Percentiles rank a stretch among this genome's conserved stretches.
Evolutionary conservation across 2,797 vertebrate species (phyloP).

Genomic region (Urophycis tenuis): DNA sequence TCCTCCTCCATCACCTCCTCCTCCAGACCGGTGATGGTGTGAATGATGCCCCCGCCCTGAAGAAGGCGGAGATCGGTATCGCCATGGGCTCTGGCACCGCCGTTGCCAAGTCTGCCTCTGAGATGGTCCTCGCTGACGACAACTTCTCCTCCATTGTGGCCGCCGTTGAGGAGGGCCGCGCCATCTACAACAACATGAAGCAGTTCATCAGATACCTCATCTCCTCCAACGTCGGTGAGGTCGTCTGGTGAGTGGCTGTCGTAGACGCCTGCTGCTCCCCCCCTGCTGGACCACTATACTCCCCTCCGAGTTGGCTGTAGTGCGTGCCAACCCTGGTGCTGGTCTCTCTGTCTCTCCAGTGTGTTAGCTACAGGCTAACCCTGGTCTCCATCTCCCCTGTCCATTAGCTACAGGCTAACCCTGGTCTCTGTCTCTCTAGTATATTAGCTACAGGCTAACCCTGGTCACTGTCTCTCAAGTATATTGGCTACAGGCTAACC

Average conservation of each 20-base stretch:
- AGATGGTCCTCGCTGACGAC: constrained; percentile 95
- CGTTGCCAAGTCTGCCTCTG: constrained; percentile 92
- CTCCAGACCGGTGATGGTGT: constrained; percentile 88
- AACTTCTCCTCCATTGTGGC: constrained; percentile 94
- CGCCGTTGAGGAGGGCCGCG: constrained; percentile 92
- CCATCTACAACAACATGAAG: constrained; percentile 99
- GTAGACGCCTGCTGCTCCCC: neutral
- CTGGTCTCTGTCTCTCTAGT: neutral
- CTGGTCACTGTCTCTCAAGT: neutral
- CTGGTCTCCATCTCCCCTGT: neutral
- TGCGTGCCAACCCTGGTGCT: neutral
- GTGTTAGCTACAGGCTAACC: neutral
- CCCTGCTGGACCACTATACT: neutral
- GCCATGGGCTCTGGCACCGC: constrained; percentile 97
- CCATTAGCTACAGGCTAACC: neutral
- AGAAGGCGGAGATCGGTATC: constrained; percentile 95
- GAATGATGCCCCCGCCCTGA: constrained; percentile 92
- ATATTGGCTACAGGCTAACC: neutral
- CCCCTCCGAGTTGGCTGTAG: neutral
- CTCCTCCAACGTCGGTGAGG: constrained; percentile 94
- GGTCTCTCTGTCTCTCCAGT: neutral
- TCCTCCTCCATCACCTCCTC: neutral
- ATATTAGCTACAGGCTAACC: neutral
- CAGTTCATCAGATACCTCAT: constrained; percentile 97
- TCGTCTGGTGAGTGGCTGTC: constrained; percentile 81